Evolutionary conservation across 1,140 invertebrate genomes (phyloP).

Genomic region (Anastrepha ludens): DNA sequence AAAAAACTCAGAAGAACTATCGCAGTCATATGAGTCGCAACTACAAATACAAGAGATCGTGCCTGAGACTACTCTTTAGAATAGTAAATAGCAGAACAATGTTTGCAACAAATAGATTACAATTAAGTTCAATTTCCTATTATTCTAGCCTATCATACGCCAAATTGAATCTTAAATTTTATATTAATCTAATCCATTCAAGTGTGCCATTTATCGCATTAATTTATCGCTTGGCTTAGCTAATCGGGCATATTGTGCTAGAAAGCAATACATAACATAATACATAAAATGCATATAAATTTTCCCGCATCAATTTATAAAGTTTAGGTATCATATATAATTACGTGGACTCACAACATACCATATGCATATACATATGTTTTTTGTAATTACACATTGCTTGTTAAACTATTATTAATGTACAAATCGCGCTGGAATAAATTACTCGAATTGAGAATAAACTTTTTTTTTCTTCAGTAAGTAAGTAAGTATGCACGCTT

Average conservation of each 20-base stretch:
- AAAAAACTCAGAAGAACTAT: conserved; percentile 37
- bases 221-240: conserved; percentile 48
- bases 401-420: conserved; percentile 52
- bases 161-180: conserved; percentile 27
- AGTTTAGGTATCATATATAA: conserved; percentile 1
- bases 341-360: neutral
- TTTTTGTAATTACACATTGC: conserved; percentile 51
- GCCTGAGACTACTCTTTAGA: conserved; percentile 57
- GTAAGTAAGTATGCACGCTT: neutral
- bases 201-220: conserved; percentile 47
- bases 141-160: conserved; percentile 41
- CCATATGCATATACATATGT: neutral
- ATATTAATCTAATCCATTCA: conserved; percentile 26
- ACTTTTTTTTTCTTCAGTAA: neutral
- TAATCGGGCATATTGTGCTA: conserved; percentile 42
- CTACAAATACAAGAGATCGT: conserved; percentile 53
- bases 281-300: conserved; percentile 20
- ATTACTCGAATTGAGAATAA: neutral
- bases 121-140: conserved; percentile 26
- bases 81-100: conserved; percentile 15
- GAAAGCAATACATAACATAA: neutral
- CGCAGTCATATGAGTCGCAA: conserved; percentile 35
- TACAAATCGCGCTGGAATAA: conserved; percentile 46
- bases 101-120: neutral
- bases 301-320: conserved; percentile 10